Percentiles rank a stretch among this genome's conserved stretches.
Conservation (phyloP, 2,888 invertebrate species). For the Eilema sororculum region DNA sequence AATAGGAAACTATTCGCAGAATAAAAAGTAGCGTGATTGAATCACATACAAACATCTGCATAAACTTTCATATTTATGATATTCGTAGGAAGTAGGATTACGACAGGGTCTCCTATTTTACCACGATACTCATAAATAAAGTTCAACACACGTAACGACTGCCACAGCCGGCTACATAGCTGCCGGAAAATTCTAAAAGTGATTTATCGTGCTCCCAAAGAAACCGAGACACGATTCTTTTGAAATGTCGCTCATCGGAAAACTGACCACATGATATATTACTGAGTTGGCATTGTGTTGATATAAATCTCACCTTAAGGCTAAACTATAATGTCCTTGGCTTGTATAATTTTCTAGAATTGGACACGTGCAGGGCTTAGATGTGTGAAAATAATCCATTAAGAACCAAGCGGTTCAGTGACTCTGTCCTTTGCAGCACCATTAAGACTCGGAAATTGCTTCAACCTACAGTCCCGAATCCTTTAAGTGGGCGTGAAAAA, state of each 20-base stretch:
- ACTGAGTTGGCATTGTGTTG: neutral
- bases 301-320: neutral
- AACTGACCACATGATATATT: neutral
- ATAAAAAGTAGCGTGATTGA: too few relatives aligned
- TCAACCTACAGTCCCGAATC: too few relatives aligned
- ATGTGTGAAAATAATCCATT: too few relatives aligned
- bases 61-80: too few relatives aligned
- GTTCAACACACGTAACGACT: neutral
- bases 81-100: too few relatives aligned
- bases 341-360: neutral
- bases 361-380: too few relatives aligned
- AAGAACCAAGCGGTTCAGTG: too few relatives aligned
- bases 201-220: neutral
- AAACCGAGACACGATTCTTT: neutral
- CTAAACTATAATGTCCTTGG: neutral
- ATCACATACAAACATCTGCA: too few relatives aligned
- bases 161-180: neutral
- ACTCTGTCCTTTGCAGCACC: too few relatives aligned
- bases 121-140: neutral
- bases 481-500: too few relatives aligned
- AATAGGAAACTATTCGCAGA: too few relatives aligned
- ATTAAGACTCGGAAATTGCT: too few relatives aligned
- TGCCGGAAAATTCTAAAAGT: neutral
- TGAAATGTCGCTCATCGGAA: neutral
- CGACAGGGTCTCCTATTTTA: neutral